These are phyloP conservation scores for Ypsolopha sequella DNA, from an alignment of 2,888 invertebrate species.

Conservation along the genomic window DNA sequence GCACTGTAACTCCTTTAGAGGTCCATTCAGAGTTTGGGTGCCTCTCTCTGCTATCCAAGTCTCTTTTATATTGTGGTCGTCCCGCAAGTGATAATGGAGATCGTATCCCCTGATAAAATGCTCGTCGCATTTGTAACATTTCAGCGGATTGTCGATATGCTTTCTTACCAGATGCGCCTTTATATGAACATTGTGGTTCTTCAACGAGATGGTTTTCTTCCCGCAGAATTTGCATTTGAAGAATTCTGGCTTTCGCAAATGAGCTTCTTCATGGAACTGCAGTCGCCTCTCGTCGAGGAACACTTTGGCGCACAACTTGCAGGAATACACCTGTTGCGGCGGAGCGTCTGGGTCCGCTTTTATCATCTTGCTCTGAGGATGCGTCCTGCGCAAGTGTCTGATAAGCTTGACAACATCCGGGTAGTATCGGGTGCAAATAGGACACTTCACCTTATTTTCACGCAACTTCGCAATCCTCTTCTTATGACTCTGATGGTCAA, in stretches of 20 bases:
- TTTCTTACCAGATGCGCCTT: constrained; percentile 52
- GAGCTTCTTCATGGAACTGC: constrained; percentile 46
- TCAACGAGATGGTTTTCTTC: constrained; percentile 49
- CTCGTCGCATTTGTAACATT: constrained; percentile 51
- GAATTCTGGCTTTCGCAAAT: constrained; percentile 51
- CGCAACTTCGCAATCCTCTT: constrained; percentile 48
- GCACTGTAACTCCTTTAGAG: constrained; percentile 55
- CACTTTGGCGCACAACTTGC: constrained; percentile 57
- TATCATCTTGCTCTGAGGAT: constrained; percentile 66
- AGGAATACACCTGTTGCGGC: constrained; percentile 41
- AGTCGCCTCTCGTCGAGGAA: constrained; percentile 47
- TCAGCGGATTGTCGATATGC: constrained; percentile 46
- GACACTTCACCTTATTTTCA: constrained; percentile 57
- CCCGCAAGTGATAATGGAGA: constrained; percentile 52
- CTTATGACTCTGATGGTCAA: constrained; percentile 49
- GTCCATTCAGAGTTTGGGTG: constrained; percentile 33
- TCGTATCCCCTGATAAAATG: constrained; percentile 50
- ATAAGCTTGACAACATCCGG: constrained; percentile 55
- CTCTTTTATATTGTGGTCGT: constrained; percentile 47
- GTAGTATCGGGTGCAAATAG: constrained; percentile 52
- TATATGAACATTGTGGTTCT: constrained; percentile 50
- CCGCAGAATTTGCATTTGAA: constrained; percentile 63
- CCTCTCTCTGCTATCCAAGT: constrained; percentile 54
- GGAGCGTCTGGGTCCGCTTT: constrained; percentile 61
- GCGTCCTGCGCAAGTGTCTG: constrained; percentile 50